Base-by-base conservation (phyloP, 2,113 vertebrate species). In the Nibea albiflora region DNA sequence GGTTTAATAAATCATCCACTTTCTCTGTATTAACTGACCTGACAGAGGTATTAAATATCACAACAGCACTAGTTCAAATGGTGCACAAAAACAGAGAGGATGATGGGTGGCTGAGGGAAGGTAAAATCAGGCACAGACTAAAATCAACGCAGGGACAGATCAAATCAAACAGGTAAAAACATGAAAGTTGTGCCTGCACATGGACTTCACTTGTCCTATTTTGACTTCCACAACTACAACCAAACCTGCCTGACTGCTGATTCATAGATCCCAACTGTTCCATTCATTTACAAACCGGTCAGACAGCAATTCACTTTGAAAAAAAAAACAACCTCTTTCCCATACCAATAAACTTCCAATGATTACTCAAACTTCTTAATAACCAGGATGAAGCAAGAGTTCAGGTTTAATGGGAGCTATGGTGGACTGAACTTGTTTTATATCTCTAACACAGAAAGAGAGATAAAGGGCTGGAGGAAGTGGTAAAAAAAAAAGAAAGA, bases 201-300 rank as follows among this genome's bases (percentile, higher is more conserved):
- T 46, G 56, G 0, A 17, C 20, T 44, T 57, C n/a, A 53, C 19
- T 22, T 46, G 16, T 44, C 44, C 14, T 10, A 9, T 4, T 39
- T 39, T 46, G 1, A 44, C 20, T 19, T 22, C 4, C 0, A 17
- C 1, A 52, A 61, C 15, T 0, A 12, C 2, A 50, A 61, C 19
- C 49, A 28, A 52, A 26, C 19, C 26, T 62, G 44, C 4, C 8
- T 46, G 39, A 17, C 49, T 56, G 20, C 11, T 57, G 31, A 80
- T 52, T 66, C 47, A 80, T 3, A 47, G 26, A 56, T 67, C 46
- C 31, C 26, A 58, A 58, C 19, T 28, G 54, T n/a, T 83, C 81
- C 71, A 83, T 89, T 92, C 80, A 80, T 82, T 80, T 4, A 42
- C 65, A 81, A 86, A 88, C 73, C 69, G 61, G 85, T 72, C 31